phyloP scores from a whole-genome alignment of 2,888 invertebrate species.

The Thelaira solivaga region DNA sequence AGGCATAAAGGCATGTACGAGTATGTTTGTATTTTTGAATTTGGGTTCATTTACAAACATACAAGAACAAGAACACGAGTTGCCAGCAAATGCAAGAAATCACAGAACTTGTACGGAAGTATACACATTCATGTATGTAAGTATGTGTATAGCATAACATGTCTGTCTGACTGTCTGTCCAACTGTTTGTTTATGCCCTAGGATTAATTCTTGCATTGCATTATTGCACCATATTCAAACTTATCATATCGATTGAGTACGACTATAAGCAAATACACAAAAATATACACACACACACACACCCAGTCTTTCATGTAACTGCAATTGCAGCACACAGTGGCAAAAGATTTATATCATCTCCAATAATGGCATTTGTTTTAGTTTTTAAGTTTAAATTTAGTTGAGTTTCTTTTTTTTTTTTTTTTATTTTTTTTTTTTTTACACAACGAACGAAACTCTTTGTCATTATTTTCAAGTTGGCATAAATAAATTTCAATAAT shows the following conservation, averaged over 20 bases:
- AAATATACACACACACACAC: background rate
- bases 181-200: conserved; percentile 8
- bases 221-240: conserved; percentile 42
- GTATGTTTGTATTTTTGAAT: background rate
- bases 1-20: background rate
- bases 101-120: conserved; percentile 2
- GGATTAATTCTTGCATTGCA: conserved; percentile 47
- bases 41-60: too few species aligned
- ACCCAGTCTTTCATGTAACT: too few species aligned
- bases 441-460: conserved; percentile 46
- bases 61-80: background rate
- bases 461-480: conserved; percentile 58
- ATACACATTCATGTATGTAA: background rate
- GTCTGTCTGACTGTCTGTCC: background rate
- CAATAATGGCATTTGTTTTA: conserved; percentile 58
- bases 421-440: conserved; percentile 4
- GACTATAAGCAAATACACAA: background rate
- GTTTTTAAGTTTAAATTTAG: conserved; percentile 13
- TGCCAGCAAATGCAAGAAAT: background rate
- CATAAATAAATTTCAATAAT: conserved; percentile 63
- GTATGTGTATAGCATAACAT: background rate
- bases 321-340: conserved; percentile 57
- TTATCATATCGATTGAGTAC: conserved; percentile 10
- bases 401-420: conserved; percentile 1
- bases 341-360: conserved; percentile 62